A percentile compares a stretch with the other conserved stretches of the same genome.
These are phyloP conservation scores for Pseudomyrmex flavicornis DNA, from an alignment of 1,140 invertebrate genomes.

Conservation along the genomic window DNA sequence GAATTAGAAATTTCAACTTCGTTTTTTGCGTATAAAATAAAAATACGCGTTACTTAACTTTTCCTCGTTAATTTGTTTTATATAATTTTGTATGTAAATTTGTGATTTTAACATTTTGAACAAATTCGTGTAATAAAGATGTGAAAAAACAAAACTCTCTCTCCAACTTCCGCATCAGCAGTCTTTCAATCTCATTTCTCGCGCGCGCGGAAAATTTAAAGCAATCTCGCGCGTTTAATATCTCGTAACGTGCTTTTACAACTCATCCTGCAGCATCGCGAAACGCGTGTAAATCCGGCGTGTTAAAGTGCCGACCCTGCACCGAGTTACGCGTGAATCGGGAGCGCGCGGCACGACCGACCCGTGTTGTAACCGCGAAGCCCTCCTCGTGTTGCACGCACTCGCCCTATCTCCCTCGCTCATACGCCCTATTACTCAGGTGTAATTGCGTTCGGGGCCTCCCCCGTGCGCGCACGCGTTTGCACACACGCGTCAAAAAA, in stretches of 20 bases:
- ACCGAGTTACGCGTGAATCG: slow-evolving; percentile 51
- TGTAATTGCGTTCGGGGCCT: slow-evolving; percentile 77
- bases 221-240: slow-evolving; percentile 52
- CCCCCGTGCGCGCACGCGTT: slow-evolving; percentile 39
- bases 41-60: too few species aligned
- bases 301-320: slow-evolving; percentile 42
- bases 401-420: slow-evolving; percentile 50
- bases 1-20: background rate
- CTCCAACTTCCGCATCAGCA: too few species aligned
- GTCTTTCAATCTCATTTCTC: background rate
- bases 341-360: background rate
- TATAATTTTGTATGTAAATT: too few species aligned
- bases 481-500: slow-evolving; percentile 62
- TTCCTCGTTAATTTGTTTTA: too few species aligned
- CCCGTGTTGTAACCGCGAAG: slow-evolving; percentile 67
- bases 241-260: slow-evolving; percentile 44
- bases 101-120: too few species aligned
- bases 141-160: too few species aligned
- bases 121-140: too few species aligned
- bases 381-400: slow-evolving; percentile 25
- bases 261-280: background rate
- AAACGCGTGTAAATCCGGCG: slow-evolving; percentile 38
- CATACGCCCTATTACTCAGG: slow-evolving; percentile 78
- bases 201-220: background rate
- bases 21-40: too few species aligned